Evolutionary conservation across 2,888 invertebrate genomes (phyloP), one percentile per base, ranked within the genome.

Genomic region (Cephus runcator): DNA sequence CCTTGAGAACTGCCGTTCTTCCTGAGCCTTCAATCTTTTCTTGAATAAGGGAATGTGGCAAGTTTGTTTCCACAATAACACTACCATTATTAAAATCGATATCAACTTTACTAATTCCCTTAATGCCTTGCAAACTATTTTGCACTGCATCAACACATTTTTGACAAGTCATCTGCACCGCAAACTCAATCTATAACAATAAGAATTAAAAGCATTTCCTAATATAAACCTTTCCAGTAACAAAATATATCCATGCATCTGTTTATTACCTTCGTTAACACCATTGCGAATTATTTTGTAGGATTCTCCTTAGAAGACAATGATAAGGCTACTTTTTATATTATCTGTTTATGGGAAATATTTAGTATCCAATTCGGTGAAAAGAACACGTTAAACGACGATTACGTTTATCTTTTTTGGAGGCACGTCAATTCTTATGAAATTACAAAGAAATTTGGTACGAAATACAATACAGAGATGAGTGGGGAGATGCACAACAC

Each of bases 1-100:
- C 98, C 87, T 96, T 95, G 0, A 98, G 91, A 0, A 97, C 96
- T 1, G 96, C 96, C 83, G 94, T 93, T 79, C 93, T 94, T 0
- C 97, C 97, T 0, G 96, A 85, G 34, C 86, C 84, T 83, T 93
- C 93, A 34, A 93, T 93, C 84, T 88, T 90, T 69, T 93, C 92
- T 81, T 93, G 92, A 69, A 93, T 86, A 73, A 91, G 81, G 0
- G 91, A 91, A 92, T 92, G 92, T 11, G 96, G 94, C 40, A 96
- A 89, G 1, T 92, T 93, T 0, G 95, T 95, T 80, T 96, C 95
- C 0, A 97, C 93, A 79, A 96, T 89, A 4, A 97, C 94, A 0
- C 94, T 94, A n/a, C 95, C 94, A 75, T 93, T 93, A 81, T 94
- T 93, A 77, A 94, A 92, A 77, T 94, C 90, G 31, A 95, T 85